phyloP scores from a whole-genome alignment of 2,797 vertebrate genomes.

The Parambassis ranga region DNA sequence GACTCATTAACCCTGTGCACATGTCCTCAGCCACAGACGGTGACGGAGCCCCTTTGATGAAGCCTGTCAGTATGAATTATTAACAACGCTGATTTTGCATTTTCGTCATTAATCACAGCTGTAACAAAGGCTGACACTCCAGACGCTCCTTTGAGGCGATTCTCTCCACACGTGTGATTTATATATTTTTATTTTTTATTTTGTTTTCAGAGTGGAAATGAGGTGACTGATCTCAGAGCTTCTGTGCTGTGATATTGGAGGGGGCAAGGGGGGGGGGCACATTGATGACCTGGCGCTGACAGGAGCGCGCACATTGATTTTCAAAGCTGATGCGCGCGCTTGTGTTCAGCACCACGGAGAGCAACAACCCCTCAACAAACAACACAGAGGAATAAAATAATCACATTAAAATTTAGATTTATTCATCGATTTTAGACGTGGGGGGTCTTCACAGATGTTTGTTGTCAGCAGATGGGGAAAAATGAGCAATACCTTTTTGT shows the following conservation, averaged over 20 bases:
- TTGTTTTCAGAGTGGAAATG: background rate
- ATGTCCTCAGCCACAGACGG: background rate
- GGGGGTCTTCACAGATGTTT: too few relatives aligned
- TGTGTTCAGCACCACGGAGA: constrained; percentile 81
- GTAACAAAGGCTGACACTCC: constrained; percentile 19
- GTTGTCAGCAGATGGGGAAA: too few relatives aligned
- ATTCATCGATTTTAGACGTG: background rate
- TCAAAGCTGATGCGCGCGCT: constrained; percentile 16
- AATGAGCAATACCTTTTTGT: background rate
- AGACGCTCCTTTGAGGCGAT: constrained; percentile 13
- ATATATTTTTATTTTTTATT: background rate
- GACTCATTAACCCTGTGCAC: constrained; percentile 22
- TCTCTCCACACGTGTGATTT: background rate
- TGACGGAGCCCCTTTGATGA: constrained; percentile 30
- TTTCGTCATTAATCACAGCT: constrained; percentile 32
- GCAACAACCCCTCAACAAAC: constrained; percentile 42
- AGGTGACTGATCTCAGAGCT: constrained; percentile 18
- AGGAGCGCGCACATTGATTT: constrained; percentile 20
- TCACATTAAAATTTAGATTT: background rate
- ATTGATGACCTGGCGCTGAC: too few relatives aligned
- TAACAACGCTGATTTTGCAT: constrained; percentile 36
- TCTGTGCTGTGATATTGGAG: background rate
- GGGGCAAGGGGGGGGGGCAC: too few relatives aligned
- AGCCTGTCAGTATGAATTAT: constrained; percentile 34
- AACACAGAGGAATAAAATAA: background rate